Evolutionary conservation across 2,888 invertebrate species (phyloP), one percentile per base, ranked within the genome.

Genomic region (Deilephila porcellus): DNA sequence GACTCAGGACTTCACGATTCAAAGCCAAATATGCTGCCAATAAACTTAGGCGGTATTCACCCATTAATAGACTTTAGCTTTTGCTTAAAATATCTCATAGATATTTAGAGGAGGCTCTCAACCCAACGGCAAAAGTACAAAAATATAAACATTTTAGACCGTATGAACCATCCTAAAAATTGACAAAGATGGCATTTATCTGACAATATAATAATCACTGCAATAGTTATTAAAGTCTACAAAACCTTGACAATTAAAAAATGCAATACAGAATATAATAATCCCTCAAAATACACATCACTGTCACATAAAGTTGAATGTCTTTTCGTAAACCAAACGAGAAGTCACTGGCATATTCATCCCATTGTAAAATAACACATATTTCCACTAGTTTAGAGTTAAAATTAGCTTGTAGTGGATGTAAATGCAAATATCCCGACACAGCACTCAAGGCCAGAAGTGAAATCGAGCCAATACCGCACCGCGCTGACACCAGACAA

Each of bases 241-340:
- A 45, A 64, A 20, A 3, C 25, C 37, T 45, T 63, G 19, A 29
- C 37, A 67, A 20, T 45, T 25, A 67, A 67, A 25, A 67, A 67
- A 14, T n/a, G 25, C 52, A 67, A 60, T 60, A 19, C 25, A 7
- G 60, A 34, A 34, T 60, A 67, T n/a, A 32, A 72, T 73, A 56
- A 79, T 76, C 74, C 74, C 74, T 56, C 74, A 75, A 74, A 82
- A 82, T 78, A 81, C 83, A 82, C 84, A 82, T 86, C 82, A 77
- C 76, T 79, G 84, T 82, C 83, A 78, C 85, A 82, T 85, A 82
- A 84, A 85, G 79, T 83, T 80, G 78, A 76, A 81, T 78, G 78
- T 79, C 82, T 84, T 81, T 80, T 78, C 84, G 82, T 86, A 86
- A 86, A 86, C 80, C 80, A 82, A 76, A 81, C 79, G 73, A 78